Evolutionary conservation across 2,113 vertebrate species (phyloP), one percentile per base, ranked within the genome.

Genomic region (Pionites leucogaster): DNA sequence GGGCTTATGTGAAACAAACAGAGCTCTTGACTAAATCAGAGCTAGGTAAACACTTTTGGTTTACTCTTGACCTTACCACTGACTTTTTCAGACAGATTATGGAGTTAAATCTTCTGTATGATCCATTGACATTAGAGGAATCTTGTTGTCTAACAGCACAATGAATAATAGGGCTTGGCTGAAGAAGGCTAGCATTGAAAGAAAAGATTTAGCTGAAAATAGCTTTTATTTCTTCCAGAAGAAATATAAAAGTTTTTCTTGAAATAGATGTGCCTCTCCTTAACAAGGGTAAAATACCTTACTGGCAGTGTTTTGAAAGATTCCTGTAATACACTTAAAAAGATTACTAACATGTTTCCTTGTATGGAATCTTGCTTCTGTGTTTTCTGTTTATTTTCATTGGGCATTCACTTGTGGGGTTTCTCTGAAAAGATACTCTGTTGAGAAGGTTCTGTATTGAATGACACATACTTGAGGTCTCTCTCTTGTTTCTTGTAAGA

Each of bases 21-120:
- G 69, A 69, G 22, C 15, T 86, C n/a, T 65, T 80, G 11, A 62
- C 37, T 69, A 72, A 80, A 69, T 86, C 69, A 79, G 44, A 69
- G 52, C 28, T n/a, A 44, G 31, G 4, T 47, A 57, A 82, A 81
- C 10, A 9, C 8, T 77, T 75, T 33, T 90, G 17, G 3, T 63
- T 94, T 95, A 44, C 59, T 25, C n/a, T 91, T 95, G 53, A 94
- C 22, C 37, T 80, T 88, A 37, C 31, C 27, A 52, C 27, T 46
- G 55, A 85, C 44, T 60, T 90, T 90, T 96, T 88, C 67, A 90
- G 83, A 41, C 22, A 81, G 42, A 31, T 90, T 55, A 42, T 25
- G 57, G 29, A n/a, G 31, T 82, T 90, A 76, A 82, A 41, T 91
- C 14, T 77, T 64, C 25, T 25, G 13, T 57, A 10, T 37, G 59